Evolutionary conservation across 2,113 vertebrate genomes (phyloP).

Genomic region (Pristiophorus japonicus): DNA sequence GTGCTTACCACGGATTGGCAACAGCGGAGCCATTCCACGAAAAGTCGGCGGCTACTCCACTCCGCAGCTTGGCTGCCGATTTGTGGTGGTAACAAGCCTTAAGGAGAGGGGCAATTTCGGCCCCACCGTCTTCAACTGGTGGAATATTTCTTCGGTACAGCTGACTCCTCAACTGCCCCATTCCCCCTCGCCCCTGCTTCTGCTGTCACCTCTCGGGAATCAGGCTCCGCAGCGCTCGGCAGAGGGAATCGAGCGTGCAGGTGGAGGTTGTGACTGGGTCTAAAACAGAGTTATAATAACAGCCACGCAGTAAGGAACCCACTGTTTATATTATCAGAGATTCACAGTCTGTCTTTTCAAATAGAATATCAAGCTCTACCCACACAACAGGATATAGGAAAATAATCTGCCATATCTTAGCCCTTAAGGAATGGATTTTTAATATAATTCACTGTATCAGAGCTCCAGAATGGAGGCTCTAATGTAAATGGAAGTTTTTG

Average conservation of each 20-base stretch:
- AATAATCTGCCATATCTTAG: not conserved
- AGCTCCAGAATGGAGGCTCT: not conserved
- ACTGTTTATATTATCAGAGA: not conserved
- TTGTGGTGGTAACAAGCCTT: too few species aligned
- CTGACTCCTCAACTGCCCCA: not conserved
- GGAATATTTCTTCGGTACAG: not conserved
- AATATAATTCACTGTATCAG: not conserved
- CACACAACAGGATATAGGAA: not conserved
- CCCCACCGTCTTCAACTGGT: not conserved
- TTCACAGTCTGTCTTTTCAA: not conserved
- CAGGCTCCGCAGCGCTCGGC: not conserved
- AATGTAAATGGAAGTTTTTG: not conserved
- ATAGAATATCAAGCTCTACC: not conserved
- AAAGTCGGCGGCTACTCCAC: too few species aligned
- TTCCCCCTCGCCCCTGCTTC: not conserved
- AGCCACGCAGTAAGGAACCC: not conserved
- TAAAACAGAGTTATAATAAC: not conserved
- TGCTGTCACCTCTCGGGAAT: not conserved
- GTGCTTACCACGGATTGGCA: too few species aligned
- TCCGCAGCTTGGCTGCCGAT: too few species aligned
- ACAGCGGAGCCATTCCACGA: too few species aligned
- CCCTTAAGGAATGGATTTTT: not conserved
- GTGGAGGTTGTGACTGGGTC: not conserved
- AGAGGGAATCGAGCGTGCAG: not conserved
- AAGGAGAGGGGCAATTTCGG: too few species aligned